Base-by-base conservation (phyloP, 2,113 vertebrate species). In the Bucco capensis region DNA sequence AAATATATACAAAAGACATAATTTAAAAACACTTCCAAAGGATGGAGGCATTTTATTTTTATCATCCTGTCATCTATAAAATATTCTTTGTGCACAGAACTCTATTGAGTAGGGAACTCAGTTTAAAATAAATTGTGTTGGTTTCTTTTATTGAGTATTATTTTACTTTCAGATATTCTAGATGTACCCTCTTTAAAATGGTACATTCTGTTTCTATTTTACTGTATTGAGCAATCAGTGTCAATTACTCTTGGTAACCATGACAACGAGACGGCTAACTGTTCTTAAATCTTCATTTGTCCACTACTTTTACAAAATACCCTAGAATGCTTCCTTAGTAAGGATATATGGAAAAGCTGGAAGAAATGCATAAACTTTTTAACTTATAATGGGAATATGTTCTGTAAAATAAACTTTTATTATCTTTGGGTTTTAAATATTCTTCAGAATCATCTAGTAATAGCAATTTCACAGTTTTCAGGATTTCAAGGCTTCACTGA, bases 231-330 rank as follows among this genome's bases (percentile, higher is more conserved):
- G 96, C 97, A 97, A 97, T 97, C 97, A 97, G 97, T 94, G 96
- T 96, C 94, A 75, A 97, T 98, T 97, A 97, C 96, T 86, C 83
- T 76, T 86, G 76, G 97, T 98, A 97, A 92, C 96, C 94, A 97
- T 94, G 74, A 96, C 76, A 97, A 98, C 96, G 30, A 92, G 96
- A 91, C 91, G 96, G 95, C 95, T 93, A 96, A 96, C 85, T 78
- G 81, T 97, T 97, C 97, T 96, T 92, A 97, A 97, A 96, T 97
- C 95, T 97, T 97, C 94, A 96, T 97, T 97, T 96, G 97, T 96
- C 94, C 94, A 96, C 96, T 95, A 97, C 95, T 97, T 97, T 96
- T 92, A 97, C 83, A 97, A 96, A 88, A 97, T 88, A 95, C 72
- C 58, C 96, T 84, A 75, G 92, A 94, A 91, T 61, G 77, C 25